Evolutionary conservation across 1,140 invertebrate species (phyloP).

Genomic region (Physella acuta): DNA sequence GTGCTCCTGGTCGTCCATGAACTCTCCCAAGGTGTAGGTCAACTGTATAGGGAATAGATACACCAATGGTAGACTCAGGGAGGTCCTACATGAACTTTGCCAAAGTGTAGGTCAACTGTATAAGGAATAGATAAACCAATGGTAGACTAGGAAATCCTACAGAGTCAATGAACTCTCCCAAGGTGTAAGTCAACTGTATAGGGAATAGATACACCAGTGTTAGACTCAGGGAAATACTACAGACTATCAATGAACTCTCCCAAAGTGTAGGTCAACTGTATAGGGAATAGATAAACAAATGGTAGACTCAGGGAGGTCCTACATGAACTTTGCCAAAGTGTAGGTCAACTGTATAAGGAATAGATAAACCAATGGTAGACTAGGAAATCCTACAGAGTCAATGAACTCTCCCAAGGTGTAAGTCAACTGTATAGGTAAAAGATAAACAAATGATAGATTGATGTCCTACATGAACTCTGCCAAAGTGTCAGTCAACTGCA

Average conservation of each 20-base stretch:
- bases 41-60: slow-evolving; percentile 1
- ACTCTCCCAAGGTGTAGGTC: slow-evolving; percentile 22
- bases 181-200: no score
- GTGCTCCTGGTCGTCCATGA: slow-evolving; percentile 21
- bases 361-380: no score
- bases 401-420: no score
- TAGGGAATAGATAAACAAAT: not conserved
- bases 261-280: slow-evolving; percentile 21
- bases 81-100: slow-evolving; percentile 21
- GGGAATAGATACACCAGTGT: no score
- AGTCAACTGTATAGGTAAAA: no score
- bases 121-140: no score
- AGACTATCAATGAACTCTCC: slow-evolving; percentile 21
- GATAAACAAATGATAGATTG: no score
- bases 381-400: no score
- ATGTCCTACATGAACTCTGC: slow-evolving; percentile 22
- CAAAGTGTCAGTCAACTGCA: slow-evolving; percentile 20
- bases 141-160: no score
- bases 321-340: slow-evolving; percentile 18
- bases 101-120: slow-evolving; percentile 21
- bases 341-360: slow-evolving; percentile 18
- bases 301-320: no score
- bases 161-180: no score
- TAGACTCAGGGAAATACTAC: slow-evolving; percentile 8
- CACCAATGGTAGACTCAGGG: no score